Evolutionary conservation across 2,888 invertebrate species (phyloP), one percentile per base, ranked within the genome.

Genomic region (Sesia apiformis): DNA sequence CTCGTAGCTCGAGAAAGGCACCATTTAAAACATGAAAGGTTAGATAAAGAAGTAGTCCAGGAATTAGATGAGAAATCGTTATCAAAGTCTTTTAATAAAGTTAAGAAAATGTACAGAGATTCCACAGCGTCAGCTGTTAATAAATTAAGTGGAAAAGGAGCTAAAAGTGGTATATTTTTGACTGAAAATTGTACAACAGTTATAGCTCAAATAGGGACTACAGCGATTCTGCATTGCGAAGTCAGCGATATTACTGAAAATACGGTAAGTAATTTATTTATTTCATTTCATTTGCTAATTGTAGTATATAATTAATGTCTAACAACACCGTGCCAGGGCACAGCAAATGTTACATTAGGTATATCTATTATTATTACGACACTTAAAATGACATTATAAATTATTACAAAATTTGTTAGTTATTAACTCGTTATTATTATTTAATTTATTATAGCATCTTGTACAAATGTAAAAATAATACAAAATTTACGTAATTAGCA

Each of bases 121-220:
- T 80, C 87, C 39, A 63, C 78, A n/a, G 76, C 73, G 5, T 81
- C 85, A 1, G 70, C 72, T 64, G 76, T 76, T 59, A 89, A 89
- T 82, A 89, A 86, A 55, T 73, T 89, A 77, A 79, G 75, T 76
- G 77, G 72, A 52, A 89, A 88, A 64, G 70, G 69, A 38, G 70
- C 68, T 52, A 87, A 83, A 63, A 71, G 66, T 63, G 86, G 86
- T 70, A 88, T 90, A 78, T 91, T 91, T 86, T 80, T 91, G 72
- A 91, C 91, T 69, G 91, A 91, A 56, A 92, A 92, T 74, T 91
- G 91, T 78, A 92, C 91, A n/a, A 88, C 91, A 59, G 91, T 92
- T 61, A 83, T 91, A 75, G 92, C 92, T 57, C 92, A 93, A 78
- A 91, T 91, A 65, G 91, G 92, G 54, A 91, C 92, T 5, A 92